Conservation (phyloP, 1,140 invertebrate genomes). For the Scaptodrosophila lebanonensis region DNA sequence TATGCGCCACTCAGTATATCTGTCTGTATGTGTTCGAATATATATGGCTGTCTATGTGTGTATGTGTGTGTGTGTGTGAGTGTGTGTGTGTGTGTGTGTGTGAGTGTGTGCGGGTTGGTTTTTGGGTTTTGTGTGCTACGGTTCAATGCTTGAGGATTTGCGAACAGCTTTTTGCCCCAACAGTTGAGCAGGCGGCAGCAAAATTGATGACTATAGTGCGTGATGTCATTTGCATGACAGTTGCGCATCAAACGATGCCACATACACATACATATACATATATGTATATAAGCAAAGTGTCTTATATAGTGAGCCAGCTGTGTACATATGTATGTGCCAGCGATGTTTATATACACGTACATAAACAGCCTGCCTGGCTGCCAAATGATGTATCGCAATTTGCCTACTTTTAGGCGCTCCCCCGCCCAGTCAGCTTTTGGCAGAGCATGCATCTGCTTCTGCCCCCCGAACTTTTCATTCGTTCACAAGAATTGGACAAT, state of each 20-base stretch:
- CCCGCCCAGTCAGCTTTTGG: no score
- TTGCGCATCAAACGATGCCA: slow-evolving; percentile 44
- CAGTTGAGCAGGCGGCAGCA: slow-evolving; percentile 4
- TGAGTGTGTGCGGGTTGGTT: slow-evolving; percentile 12
- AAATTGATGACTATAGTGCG: slow-evolving; percentile 75
- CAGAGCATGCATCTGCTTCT: no score
- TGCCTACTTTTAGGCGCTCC: no score
- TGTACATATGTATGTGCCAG: background rate
- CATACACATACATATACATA: slow-evolving; percentile 8
- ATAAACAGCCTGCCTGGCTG: background rate
- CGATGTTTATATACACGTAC: background rate
- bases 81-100: background rate
- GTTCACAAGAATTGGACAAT: no score
- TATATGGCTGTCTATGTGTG: no score
- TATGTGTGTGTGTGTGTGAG: no score
- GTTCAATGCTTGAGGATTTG: slow-evolving; percentile 41
- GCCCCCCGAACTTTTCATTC: no score
- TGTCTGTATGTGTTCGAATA: no score
- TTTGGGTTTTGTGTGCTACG: slow-evolving; percentile 1
- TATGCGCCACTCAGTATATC: no score
- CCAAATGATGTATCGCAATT: no score
- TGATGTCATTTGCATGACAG: slow-evolving; percentile 73
- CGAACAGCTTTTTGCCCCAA: slow-evolving; percentile 29
- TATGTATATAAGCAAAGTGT: no score
- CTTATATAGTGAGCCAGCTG: background rate